Percentiles rank a stretch among this genome's conserved stretches.
phyloP scores from a whole-genome alignment of 2,797 vertebrate species.

The Ctenosaura bakeri region DNA sequence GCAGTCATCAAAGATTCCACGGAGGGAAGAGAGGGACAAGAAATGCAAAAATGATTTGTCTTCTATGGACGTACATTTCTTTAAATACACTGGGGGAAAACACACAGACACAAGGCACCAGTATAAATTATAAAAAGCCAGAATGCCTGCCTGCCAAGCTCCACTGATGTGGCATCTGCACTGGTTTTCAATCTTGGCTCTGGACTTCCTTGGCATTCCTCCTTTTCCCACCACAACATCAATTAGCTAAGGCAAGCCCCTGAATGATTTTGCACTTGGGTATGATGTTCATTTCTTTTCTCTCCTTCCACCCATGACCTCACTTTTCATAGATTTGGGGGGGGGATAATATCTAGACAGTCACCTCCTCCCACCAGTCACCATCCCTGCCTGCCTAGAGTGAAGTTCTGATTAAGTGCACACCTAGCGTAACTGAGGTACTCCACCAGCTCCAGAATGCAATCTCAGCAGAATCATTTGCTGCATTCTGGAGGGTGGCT shows the following conservation, averaged over 20 bases:
- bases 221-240: constrained; percentile 42
- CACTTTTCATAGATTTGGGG: not conserved
- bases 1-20: constrained; percentile 65
- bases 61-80: constrained; percentile 68
- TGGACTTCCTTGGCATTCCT: constrained; percentile 34
- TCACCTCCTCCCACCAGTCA: too few species aligned
- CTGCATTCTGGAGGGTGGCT: constrained; percentile 23
- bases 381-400: too few species aligned
- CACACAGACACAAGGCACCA: constrained; percentile 59
- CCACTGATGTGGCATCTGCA: constrained; percentile 59
- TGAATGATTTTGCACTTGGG: constrained; percentile 1
- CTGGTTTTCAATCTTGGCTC: constrained; percentile 57
- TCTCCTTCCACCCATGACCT: not conserved
- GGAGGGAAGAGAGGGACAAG: constrained; percentile 57
- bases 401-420: not conserved
- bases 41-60: constrained; percentile 54
- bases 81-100: constrained; percentile 69
- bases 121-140: constrained; percentile 67
- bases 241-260: constrained; percentile 30
- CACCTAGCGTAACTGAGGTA: not conserved
- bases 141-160: constrained; percentile 49
- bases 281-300: not conserved
- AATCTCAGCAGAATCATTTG: constrained; percentile 3
- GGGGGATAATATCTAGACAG: not conserved
- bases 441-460: not conserved